These are phyloP conservation scores for Geopemphigus sp. DNA, from an alignment of 1,140 invertebrate genomes.

Conservation along the genomic window DNA sequence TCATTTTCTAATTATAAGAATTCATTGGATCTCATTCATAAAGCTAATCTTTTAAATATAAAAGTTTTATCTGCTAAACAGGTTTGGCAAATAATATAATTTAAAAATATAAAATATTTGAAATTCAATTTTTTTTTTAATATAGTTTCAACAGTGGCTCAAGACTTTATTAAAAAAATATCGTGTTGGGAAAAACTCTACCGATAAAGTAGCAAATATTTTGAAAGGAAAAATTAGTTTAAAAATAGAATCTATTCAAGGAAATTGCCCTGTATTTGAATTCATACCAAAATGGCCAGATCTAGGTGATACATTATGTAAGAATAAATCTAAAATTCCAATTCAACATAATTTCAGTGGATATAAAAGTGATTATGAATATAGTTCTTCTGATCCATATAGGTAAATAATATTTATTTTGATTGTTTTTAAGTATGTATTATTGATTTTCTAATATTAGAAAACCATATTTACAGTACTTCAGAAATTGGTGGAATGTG, in stretches of 20 bases:
- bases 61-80: constrained; percentile 33
- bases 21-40: constrained; percentile 24
- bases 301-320: constrained; percentile 28
- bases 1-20: constrained; percentile 5
- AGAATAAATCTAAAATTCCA: constrained; percentile 12
- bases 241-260: constrained; percentile 41
- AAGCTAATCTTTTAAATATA: constrained; percentile 35
- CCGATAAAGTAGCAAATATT: constrained; percentile 32
- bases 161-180: constrained; percentile 30
- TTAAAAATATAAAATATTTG: neutral
- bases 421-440: neutral
- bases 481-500: constrained; percentile 47
- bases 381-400: constrained; percentile 32
- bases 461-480: constrained; percentile 11
- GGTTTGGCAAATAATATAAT: neutral
- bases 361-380: constrained; percentile 19
- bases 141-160: constrained; percentile 36
- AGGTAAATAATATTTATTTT: neutral
- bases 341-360: neutral
- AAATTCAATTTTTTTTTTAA: constrained; percentile 2
- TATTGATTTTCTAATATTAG: neutral
- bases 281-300: constrained; percentile 44
- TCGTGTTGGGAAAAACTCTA: neutral
- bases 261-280: constrained; percentile 40
- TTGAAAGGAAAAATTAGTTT: constrained; percentile 39